These are phyloP conservation scores for Pocillopora grandis DNA, from an alignment of 92 coral and sea anemone genomes.

Conservation along the genomic window DNA sequence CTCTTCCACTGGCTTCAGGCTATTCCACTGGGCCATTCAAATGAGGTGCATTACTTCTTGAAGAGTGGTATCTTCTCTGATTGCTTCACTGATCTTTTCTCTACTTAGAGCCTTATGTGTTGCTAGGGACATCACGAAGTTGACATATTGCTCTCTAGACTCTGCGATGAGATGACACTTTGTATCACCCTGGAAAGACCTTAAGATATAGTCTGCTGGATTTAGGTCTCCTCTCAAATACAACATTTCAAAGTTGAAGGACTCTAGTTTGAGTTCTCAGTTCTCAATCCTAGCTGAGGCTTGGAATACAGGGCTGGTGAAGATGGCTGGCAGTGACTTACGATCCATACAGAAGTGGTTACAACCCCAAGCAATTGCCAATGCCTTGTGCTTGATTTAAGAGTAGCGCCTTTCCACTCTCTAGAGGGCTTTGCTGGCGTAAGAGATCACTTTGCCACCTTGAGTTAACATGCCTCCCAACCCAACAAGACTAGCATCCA, in stretches of 20 bases:
- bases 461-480: conserved; percentile 41
- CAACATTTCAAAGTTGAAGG: conserved; percentile 24
- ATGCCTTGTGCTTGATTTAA: conserved; percentile 38
- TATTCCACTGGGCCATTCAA: conserved; percentile 46
- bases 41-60: conserved; percentile 51
- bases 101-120: conserved; percentile 42
- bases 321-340: conserved; percentile 31
- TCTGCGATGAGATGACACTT: conserved; percentile 25
- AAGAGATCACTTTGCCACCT: conserved; percentile 20
- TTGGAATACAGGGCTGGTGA: conserved; percentile 36
- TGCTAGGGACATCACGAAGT: conserved; percentile 43
- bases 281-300: conserved; percentile 43
- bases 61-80: conserved; percentile 34
- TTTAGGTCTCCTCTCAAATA: conserved; percentile 46
- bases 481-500: conserved; percentile 28
- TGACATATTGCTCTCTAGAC: conserved; percentile 37
- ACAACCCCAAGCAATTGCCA: neutral
- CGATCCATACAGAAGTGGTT: conserved; percentile 44
- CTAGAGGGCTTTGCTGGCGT: neutral
- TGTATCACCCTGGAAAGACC: conserved; percentile 43
- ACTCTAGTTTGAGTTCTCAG: conserved; percentile 41
- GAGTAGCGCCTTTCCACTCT: conserved; percentile 37
- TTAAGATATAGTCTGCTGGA: conserved; percentile 43
- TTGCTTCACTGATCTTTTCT: conserved; percentile 39
- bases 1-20: conserved; percentile 40